These are phyloP conservation scores for Aleiodes sp. DNA, from an alignment of 1,140 invertebrate species.

Conservation along the genomic window DNA sequence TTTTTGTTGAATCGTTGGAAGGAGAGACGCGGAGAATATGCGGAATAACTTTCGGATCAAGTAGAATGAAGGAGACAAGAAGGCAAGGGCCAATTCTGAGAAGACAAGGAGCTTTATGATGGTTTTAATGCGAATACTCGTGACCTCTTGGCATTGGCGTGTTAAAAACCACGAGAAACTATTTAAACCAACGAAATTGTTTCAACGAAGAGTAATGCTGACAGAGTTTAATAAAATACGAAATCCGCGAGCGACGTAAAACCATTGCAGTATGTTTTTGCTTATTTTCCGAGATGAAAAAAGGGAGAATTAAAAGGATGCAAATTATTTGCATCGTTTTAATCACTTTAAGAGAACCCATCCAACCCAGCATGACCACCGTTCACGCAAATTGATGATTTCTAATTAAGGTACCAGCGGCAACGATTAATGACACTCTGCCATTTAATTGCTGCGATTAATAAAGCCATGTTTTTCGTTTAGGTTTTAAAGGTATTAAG, in stretches of 20 bases:
- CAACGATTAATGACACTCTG: slow-evolving; percentile 60
- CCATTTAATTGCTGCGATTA: slow-evolving; percentile 61
- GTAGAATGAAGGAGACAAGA: background rate
- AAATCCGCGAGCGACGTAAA: background rate
- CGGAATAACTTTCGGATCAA: background rate
- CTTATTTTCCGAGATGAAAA: background rate
- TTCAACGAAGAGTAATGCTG: too few species aligned
- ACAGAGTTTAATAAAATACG: too few species aligned
- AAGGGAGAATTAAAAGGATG: too few species aligned
- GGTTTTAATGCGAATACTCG: background rate
- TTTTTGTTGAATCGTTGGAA: background rate
- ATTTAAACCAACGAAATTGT: too few species aligned
- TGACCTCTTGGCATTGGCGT: background rate
- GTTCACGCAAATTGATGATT: slow-evolving; percentile 58
- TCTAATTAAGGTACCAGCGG: slow-evolving; percentile 58
- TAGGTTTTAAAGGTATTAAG: background rate
- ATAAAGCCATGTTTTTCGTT: slow-evolving; percentile 43
- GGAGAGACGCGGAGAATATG: too few species aligned
- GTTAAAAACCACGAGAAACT: too few species aligned
- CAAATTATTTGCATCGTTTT: slow-evolving; percentile 36
- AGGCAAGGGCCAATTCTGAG: slow-evolving; percentile 4
- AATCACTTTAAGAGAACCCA: slow-evolving; percentile 44
- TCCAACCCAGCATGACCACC: slow-evolving; percentile 33
- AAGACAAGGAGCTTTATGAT: slow-evolving; percentile 12
- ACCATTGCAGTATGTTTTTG: background rate